Conservation (phyloP, 2,113 vertebrate genomes). For the Melanerpes aurifrons region DNA sequence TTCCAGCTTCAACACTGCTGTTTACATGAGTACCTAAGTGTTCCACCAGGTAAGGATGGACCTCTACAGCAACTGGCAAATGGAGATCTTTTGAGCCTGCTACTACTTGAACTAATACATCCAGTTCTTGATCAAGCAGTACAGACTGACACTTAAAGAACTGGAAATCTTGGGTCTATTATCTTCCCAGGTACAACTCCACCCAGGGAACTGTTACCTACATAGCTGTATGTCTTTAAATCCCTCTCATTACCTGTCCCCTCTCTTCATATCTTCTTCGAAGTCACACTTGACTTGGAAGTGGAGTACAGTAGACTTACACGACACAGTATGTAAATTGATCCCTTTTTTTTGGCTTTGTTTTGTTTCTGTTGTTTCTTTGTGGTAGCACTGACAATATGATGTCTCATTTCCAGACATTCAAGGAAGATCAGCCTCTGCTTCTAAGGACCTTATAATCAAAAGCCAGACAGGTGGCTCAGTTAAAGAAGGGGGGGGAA, state of each 20-base stretch:
- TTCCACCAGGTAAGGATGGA: background rate
- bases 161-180: background rate
- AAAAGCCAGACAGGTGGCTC: background rate
- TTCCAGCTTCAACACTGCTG: background rate
- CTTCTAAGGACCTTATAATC: background rate
- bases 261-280: background rate
- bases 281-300: background rate
- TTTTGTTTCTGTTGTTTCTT: background rate
- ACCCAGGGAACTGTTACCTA: background rate
- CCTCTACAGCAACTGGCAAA: background rate
- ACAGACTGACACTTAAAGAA: background rate
- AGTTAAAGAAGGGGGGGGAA: background rate
- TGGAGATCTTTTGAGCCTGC: background rate
- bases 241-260: background rate
- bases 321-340: background rate
- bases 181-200: background rate
- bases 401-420: background rate
- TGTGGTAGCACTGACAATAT: background rate
- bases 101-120: background rate
- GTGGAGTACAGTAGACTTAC: background rate
- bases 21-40: background rate
- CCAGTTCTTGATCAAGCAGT: background rate
- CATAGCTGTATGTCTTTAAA: background rate
- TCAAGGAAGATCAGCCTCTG: background rate
- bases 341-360: background rate